A percentile compares a stretch with the other conserved stretches of the same genome.
phyloP scores from a whole-genome alignment of 2,797 vertebrate species.

The Enteromius argenteus region DNA sequence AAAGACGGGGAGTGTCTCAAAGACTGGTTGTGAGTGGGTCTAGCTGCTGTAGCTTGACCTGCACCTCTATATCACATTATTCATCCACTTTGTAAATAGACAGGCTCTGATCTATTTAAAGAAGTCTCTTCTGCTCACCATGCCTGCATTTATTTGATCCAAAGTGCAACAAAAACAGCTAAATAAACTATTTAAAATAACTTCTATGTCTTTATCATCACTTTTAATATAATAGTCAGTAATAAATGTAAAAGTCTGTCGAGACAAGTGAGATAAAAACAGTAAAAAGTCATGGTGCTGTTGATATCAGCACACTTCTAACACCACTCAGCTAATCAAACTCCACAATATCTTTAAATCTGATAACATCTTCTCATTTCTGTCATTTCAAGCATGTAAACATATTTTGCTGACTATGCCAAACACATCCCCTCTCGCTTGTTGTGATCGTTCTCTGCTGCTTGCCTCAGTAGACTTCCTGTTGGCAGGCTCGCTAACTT shows the following conservation, averaged over 20 bases:
- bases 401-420: conserved; percentile 16
- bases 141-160: neutral
- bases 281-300: neutral
- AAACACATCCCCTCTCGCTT: neutral
- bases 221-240: too few species aligned
- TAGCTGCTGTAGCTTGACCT: neutral
- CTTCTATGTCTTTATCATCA: too few species aligned
- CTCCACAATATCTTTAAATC: neutral
- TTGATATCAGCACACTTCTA: neutral
- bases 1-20: neutral
- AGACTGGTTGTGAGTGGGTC: neutral
- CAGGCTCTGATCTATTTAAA: neutral
- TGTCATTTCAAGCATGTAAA: neutral
- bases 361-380: neutral
- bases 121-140: neutral
- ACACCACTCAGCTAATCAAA: neutral
- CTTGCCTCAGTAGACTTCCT: conserved; percentile 53
- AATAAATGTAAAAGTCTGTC: neutral
- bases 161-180: neutral
- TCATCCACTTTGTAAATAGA: neutral
- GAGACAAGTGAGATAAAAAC: neutral
- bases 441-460: conserved; percentile 34
- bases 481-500: conserved; percentile 37
- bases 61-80: neutral
- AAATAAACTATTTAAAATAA: neutral